Conservation (phyloP, 53 echinoderm and acorn worm genomes). For the Henricia sp. region DNA sequence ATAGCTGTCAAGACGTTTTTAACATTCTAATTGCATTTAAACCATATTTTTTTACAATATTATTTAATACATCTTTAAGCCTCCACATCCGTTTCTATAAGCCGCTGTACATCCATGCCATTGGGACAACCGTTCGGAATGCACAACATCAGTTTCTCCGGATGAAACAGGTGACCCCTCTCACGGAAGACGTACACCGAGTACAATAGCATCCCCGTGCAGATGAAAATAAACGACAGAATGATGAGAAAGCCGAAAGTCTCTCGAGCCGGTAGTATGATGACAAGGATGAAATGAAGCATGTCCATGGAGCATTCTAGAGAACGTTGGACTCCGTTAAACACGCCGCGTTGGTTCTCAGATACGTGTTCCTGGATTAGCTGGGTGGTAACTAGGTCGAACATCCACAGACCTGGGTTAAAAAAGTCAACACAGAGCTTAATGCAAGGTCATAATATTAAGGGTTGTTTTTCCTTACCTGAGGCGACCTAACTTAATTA, state of each 20-base stretch:
- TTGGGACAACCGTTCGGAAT: constrained; percentile 7
- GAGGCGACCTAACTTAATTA: too few relatives aligned
- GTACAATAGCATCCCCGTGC: constrained; percentile 67
- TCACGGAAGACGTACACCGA: constrained; percentile 70
- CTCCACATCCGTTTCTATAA: not conserved
- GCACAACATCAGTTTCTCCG: constrained; percentile 58
- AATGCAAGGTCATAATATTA: too few relatives aligned
- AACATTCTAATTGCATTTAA: too few relatives aligned
- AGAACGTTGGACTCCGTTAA: constrained; percentile 85
- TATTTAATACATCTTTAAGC: not conserved
- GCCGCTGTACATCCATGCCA: not conserved
- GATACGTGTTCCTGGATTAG: constrained; percentile 75
- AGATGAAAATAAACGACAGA: constrained; percentile 74
- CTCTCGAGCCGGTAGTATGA: constrained; percentile 80
- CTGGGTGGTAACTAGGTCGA: constrained; percentile 82
- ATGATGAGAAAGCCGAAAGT: constrained; percentile 89
- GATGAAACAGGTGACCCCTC: constrained; percentile 84
- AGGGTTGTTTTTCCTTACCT: too few relatives aligned
- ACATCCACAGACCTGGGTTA: constrained; percentile 85
- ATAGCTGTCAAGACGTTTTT: too few relatives aligned
- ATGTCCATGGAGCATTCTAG: constrained; percentile 91
- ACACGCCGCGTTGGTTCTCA: constrained; percentile 81
- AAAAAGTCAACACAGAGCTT: too few relatives aligned
- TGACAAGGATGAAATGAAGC: constrained; percentile 94
- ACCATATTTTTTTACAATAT: too few relatives aligned